A percentile compares a stretch with the other conserved stretches of the same genome.
These are phyloP conservation scores for Elegia similella DNA, from an alignment of 2,888 invertebrate genomes.

Conservation along the genomic window DNA sequence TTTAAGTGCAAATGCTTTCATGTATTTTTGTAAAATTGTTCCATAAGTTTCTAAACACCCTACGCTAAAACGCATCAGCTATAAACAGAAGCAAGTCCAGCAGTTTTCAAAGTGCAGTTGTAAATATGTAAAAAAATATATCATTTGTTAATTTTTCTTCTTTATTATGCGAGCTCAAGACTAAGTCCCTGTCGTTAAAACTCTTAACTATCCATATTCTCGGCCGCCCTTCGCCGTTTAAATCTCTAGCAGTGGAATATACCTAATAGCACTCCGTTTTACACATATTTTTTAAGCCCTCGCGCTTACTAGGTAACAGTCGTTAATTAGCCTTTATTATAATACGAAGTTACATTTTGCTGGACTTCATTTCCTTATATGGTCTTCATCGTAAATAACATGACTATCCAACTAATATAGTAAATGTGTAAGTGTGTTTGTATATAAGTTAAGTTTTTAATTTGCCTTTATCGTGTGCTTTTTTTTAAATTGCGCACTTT, in stretches of 20 bases:
- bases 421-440: no score
- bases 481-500: no score
- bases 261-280: constrained; percentile 33
- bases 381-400: no score
- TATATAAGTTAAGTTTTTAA: no score
- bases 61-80: background rate
- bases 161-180: constrained; percentile 40
- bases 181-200: constrained; percentile 59
- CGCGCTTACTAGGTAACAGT: constrained; percentile 12
- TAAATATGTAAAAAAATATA: no score
- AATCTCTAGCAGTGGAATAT: constrained; percentile 32
- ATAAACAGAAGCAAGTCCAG: constrained; percentile 5
- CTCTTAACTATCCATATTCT: constrained; percentile 39
- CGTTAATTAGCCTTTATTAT: constrained; percentile 15
- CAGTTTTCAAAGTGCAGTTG: constrained; percentile 39
- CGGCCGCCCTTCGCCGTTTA: no score
- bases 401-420: no score
- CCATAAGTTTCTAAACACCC: no score
- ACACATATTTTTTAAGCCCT: constrained; percentile 32
- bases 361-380: background rate
- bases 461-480: no score
- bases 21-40: no score
- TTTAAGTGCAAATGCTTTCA: no score
- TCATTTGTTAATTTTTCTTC: no score
- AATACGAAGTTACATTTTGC: constrained; percentile 4